These are phyloP conservation scores for Dolichopus griseipennis DNA, from an alignment of 2,888 invertebrate genomes.

Conservation along the genomic window DNA sequence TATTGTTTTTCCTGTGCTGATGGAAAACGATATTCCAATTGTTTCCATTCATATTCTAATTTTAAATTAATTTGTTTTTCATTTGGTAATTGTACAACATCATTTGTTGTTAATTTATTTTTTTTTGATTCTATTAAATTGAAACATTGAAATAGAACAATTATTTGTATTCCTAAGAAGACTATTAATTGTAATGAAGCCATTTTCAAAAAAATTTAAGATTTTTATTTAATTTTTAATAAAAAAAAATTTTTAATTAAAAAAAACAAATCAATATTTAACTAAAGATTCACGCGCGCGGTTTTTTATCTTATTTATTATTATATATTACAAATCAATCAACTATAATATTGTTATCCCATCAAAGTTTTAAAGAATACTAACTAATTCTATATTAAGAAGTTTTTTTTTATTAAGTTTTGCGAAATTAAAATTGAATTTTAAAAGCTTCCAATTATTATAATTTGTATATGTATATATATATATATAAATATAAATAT, in stretches of 20 bases:
- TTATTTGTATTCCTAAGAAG: too few relatives aligned
- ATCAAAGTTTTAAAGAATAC: background rate
- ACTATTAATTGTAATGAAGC: too few relatives aligned
- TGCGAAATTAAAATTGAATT: background rate
- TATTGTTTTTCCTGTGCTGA: conserved; percentile 42
- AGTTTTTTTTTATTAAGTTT: background rate
- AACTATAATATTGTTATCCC: background rate
- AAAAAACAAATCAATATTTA: too few relatives aligned
- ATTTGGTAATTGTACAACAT: background rate
- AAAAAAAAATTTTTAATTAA: too few relatives aligned
- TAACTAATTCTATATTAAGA: background rate
- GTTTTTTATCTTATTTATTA: background rate
- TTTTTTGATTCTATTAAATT: too few relatives aligned
- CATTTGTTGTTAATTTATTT: background rate
- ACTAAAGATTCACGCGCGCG: too few relatives aligned
- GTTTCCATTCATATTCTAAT: conserved; percentile 52
- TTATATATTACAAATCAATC: too few relatives aligned
- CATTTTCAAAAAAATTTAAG: too few relatives aligned
- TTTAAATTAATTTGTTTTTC: background rate
- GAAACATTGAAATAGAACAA: too few relatives aligned
- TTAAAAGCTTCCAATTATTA: background rate
- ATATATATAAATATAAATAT: too few relatives aligned
- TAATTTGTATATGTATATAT: too few relatives aligned
- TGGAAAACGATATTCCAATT: conserved; percentile 58
- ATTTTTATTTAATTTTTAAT: background rate